Evolutionary conservation across 2,888 invertebrate genomes (phyloP).

Genomic region (Eledone cirrhosa): DNA sequence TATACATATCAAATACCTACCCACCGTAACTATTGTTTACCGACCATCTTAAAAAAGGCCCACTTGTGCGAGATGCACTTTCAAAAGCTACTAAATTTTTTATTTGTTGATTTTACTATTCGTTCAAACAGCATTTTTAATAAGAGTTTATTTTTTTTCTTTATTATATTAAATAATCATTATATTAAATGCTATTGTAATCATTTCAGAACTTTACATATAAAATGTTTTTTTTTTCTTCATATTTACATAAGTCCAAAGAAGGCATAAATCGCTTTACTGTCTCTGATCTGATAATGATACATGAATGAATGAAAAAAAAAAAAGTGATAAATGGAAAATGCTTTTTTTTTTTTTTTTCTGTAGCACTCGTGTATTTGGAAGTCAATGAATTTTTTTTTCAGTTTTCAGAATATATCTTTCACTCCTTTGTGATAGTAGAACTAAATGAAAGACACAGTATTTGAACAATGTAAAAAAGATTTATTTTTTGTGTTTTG

Average conservation of each 20-base stretch:
- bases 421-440: conserved; percentile 18
- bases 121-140: neutral
- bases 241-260: conserved; percentile 25
- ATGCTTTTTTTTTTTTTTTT: neutral
- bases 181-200: conserved; percentile 19
- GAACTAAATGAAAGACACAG: conserved; percentile 27
- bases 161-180: conserved; percentile 18
- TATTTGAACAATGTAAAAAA: conserved; percentile 17
- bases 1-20: conserved; percentile 23
- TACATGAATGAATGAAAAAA: conserved; percentile 21
- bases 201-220: conserved; percentile 26
- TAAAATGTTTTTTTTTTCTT: conserved; percentile 25
- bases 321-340: too few relatives aligned
- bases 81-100: conserved; percentile 24
- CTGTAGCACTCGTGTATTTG: conserved; percentile 20
- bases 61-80: conserved; percentile 29
- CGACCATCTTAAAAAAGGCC: conserved; percentile 10
- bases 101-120: neutral
- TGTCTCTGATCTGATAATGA: conserved; percentile 23
- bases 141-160: conserved; percentile 10
- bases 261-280: neutral
- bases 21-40: conserved; percentile 23
- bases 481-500: neutral
- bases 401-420: neutral
- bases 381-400: conserved; percentile 24